Base-by-base conservation (phyloP, 1,140 invertebrate genomes). In the Pseudomyrmex sp. region DNA sequence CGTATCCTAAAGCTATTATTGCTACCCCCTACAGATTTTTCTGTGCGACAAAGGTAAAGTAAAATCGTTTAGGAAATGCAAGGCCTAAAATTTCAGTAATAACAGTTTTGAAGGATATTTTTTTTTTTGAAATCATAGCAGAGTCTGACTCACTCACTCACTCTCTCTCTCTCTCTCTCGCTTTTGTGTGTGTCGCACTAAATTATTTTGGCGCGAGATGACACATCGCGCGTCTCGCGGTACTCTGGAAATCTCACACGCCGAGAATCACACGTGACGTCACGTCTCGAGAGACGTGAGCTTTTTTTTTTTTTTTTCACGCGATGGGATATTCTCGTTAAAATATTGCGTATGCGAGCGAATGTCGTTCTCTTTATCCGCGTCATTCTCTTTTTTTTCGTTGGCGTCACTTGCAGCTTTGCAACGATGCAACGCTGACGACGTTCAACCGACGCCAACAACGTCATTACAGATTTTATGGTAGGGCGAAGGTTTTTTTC, bases 191-290 rank as follows among this genome's bases (percentile, higher is more conserved):
- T 12, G 12, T 13, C 50, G 50, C 13, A 52, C 50, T 52, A 52
- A 12, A 52, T 52, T 12, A 12, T 12, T 13, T 52, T 52, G 50
- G 2, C 13, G 50, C 50, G 50, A 10, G 50, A 13, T 13, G 50
- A 10, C 13, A 52, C 13, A 10, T 52, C 50, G 35, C 35, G 35
- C 35, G 5, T 52, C 12, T 52, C 13, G 9, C 13, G 13, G 13
- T 52, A 52, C 73, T 85, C 87, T 91, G 88, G 88, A 91, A 90
- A 91, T 90, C 86, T 90, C 90, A 90, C 87, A 89, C 80, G 87
- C 89, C 62, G 83, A 90, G 86, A 58, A 56, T 76, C 63, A 35
- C 35, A 35, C 35, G 66, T 88, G 85, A 88, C 82, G 61, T 87
- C 76, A 87, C 2, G 9, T 61, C 46, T 44, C 52, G 54, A 59